These are phyloP conservation scores for Furnarius figulus DNA, from an alignment of 2,113 vertebrate genomes.

Conservation along the genomic window DNA sequence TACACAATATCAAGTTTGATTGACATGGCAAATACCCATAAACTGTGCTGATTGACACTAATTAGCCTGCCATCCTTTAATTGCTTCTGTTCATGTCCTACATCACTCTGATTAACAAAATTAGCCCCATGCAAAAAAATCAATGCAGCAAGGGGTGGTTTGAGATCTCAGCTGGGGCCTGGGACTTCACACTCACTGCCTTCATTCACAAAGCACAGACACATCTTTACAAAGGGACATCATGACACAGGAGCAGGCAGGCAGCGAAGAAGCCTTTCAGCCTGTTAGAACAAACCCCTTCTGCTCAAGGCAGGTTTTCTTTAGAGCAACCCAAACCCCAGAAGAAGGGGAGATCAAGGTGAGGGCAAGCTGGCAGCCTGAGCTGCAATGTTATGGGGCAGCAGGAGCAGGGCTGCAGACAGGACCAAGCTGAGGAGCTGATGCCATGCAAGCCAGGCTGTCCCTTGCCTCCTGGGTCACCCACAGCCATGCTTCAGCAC, in stretches of 20 bases:
- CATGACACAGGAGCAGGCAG: neutral
- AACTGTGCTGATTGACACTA: constrained; percentile 38
- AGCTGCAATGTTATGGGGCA: accelerated
- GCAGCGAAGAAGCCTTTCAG: neutral
- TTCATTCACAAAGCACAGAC: accelerated
- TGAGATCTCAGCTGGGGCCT: neutral
- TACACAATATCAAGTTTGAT: neutral
- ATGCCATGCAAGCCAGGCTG: neutral
- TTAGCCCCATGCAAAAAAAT: neutral
- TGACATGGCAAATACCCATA: constrained; percentile 24
- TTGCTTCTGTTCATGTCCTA: constrained; percentile 50
- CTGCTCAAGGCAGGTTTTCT: neutral
- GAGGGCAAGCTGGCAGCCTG: neutral
- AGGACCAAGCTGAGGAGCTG: neutral
- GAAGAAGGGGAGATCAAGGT: neutral
- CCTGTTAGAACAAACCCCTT: neutral
- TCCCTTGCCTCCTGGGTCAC: neutral
- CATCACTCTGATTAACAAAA: constrained; percentile 46
- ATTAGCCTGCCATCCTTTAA: constrained; percentile 39
- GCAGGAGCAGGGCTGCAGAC: neutral
- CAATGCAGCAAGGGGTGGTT: neutral
- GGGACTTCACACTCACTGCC: neutral
- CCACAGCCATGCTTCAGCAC: neutral
- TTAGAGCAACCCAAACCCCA: neutral
- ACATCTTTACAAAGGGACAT: neutral